Evolutionary conservation across 2,113 vertebrate genomes (phyloP), one percentile per base, ranked within the genome.

Genomic region (Sphaerodactylus townsendi): DNA sequence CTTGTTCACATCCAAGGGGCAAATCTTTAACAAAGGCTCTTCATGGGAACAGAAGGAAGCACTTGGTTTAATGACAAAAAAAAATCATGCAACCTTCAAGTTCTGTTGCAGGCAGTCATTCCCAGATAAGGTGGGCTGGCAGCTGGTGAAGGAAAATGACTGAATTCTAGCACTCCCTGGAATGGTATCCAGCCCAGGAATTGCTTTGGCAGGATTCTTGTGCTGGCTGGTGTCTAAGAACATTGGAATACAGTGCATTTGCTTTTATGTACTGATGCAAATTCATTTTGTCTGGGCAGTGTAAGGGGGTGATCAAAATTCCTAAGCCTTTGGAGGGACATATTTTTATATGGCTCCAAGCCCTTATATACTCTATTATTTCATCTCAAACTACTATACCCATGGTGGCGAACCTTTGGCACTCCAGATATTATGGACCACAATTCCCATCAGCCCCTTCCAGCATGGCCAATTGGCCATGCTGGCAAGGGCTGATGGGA

Each of bases 41-140:
- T 71, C 83, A 5, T 2, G 17, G 69, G 56, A 53, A 91, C 88
- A 50, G 70, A 85, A 64, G 59, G 86, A n/a, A 35, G 65, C 44
- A 79, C 0, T 0, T 73, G 39, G 83, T 25, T 81, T 84, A 85
- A 75, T 7, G 70, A 48, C n/a, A 44, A 44, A 85, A 85, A 46
- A 37, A 82, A 91, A 86, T 81, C 50, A 84, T 1, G 0, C 68
- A 78, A 77, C 56, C 80, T 91, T 75, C 88, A 90, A 62, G 64
- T 3, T 81, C 48, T 62, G 74, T 82, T 92, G 82, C 1, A 0
- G 75, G 85, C 39, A 13, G 19, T 41, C 81, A 88, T 92, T 56
- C 77, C 64, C 77, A 81, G 80, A 1, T 71, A 89, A 79, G 14
- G 0, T 0, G 1, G 6, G 56, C 5, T 41, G 83, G 87, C 39